phyloP scores from a whole-genome alignment of 2,113 vertebrate genomes.

The Melanerpes aurifrons region DNA sequence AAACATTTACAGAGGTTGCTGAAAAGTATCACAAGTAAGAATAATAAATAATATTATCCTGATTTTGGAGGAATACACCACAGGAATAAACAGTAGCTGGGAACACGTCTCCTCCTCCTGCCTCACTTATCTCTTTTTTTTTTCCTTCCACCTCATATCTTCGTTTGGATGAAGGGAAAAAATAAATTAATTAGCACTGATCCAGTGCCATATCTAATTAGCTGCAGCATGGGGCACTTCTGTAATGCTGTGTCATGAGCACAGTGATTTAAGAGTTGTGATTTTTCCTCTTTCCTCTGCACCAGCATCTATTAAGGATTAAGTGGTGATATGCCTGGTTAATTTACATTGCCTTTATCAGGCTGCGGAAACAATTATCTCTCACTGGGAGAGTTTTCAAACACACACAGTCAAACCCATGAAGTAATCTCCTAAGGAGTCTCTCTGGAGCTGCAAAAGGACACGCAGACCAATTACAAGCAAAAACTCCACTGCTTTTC shows the following conservation, averaged over 20 bases:
- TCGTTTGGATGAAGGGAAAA: neutral
- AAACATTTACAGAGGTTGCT: neutral
- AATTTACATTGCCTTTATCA: constrained; percentile 24
- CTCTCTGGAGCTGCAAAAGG: neutral
- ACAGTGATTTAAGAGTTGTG: neutral
- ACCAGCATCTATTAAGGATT: constrained; percentile 4
- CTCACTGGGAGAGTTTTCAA: constrained; percentile 41
- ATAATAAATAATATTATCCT: neutral
- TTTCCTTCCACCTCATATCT: neutral
- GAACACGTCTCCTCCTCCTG: neutral
- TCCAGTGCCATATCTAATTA: constrained; percentile 22
- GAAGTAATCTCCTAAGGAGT: neutral
- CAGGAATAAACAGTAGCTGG: neutral
- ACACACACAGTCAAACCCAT: neutral
- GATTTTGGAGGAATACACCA: neutral
- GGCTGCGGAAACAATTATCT: neutral
- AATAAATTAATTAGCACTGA: constrained; percentile 23
- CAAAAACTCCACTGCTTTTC: neutral
- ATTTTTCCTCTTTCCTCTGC: neutral
- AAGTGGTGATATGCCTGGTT: constrained; percentile 18
- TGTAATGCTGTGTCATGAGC: neutral
- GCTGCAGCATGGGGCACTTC: neutral
- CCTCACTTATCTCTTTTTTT: neutral
- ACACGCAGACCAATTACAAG: neutral
- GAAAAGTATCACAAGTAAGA: neutral